A percentile compares a stretch with the other conserved stretches of the same genome.
These are phyloP conservation scores for Bhutanitis thaidina DNA, from an alignment of 2,888 invertebrate species.

Conservation along the genomic window DNA sequence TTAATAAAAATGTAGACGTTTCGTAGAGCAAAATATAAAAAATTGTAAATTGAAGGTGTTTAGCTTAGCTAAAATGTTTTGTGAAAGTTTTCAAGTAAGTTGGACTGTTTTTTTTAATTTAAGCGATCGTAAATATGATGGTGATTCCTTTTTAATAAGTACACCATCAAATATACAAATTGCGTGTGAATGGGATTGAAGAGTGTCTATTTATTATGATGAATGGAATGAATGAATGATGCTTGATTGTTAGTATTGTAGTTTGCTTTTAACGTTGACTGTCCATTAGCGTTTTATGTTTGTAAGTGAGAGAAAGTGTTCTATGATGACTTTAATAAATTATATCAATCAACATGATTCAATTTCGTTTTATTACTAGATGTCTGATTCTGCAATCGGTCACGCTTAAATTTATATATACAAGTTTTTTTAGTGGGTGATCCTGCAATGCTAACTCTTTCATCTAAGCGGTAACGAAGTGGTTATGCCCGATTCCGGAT, in stretches of 20 bases:
- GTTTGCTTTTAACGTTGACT: not conserved
- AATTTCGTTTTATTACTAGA: not conserved
- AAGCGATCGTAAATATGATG: not conserved
- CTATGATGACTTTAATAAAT: not conserved
- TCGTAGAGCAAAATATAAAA: too few relatives aligned
- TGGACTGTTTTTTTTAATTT: not conserved
- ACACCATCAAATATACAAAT: not conserved
- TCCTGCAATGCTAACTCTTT: too few relatives aligned
- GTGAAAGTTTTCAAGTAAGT: not conserved
- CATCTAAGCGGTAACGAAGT: too few relatives aligned
- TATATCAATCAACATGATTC: not conserved
- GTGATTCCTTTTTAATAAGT: too few relatives aligned
- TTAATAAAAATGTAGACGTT: too few relatives aligned
- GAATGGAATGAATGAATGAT: not conserved
- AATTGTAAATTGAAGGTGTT: too few relatives aligned
- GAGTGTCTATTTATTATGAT: not conserved
- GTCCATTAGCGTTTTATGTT: not conserved
- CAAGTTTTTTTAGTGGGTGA: too few relatives aligned
- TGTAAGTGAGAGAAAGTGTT: not conserved
- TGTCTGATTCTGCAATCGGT: too few relatives aligned
- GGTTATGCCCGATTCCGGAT: too few relatives aligned
- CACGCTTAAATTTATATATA: too few relatives aligned
- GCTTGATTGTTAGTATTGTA: not conserved
- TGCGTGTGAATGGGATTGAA: not conserved
- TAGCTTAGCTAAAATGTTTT: not conserved